A percentile compares a stretch with the other conserved stretches of the same genome.
phyloP scores from a whole-genome alignment of 1,140 invertebrate genomes.

The Zophobas morio region DNA sequence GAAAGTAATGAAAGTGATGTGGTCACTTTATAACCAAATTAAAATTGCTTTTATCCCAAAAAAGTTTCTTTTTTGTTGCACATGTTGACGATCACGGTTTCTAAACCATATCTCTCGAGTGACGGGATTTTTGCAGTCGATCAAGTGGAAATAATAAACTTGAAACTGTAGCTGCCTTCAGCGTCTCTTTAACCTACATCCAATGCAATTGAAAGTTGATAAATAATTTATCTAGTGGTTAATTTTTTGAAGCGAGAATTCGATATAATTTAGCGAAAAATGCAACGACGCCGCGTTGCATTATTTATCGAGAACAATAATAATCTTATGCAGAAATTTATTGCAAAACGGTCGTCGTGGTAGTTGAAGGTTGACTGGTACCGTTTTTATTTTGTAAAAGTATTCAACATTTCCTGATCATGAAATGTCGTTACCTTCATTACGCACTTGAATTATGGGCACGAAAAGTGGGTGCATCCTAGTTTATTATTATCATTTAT shows the following conservation, averaged over 20 bases:
- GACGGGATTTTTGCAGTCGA: too few species aligned
- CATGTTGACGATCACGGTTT: too few species aligned
- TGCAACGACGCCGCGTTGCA: neutral
- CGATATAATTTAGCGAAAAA: neutral
- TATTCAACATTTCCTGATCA: constrained; percentile 50
- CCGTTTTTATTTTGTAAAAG: constrained; percentile 38
- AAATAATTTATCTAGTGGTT: constrained; percentile 19
- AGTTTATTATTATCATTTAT: neutral
- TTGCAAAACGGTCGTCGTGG: constrained; percentile 23
- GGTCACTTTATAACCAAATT: too few species aligned
- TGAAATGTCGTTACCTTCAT: constrained; percentile 52
- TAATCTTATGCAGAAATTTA: constrained; percentile 32
- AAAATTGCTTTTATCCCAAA: too few species aligned
- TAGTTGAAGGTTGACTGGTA: constrained; percentile 50
- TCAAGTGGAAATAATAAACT: constrained; percentile 1
- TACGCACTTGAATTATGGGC: constrained; percentile 2
- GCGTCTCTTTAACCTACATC: constrained; percentile 12
- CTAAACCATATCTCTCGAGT: too few species aligned
- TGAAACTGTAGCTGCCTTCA: neutral
- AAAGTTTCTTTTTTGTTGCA: too few species aligned
- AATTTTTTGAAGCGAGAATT: constrained; percentile 7
- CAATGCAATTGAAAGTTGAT: constrained; percentile 20
- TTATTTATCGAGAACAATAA: constrained; percentile 38
- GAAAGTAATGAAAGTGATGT: too few species aligned
- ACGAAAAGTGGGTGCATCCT: neutral